Evolutionary conservation across 2,888 invertebrate genomes (phyloP), one percentile per base, ranked within the genome.

Genomic region (Perithous albicinctus): DNA sequence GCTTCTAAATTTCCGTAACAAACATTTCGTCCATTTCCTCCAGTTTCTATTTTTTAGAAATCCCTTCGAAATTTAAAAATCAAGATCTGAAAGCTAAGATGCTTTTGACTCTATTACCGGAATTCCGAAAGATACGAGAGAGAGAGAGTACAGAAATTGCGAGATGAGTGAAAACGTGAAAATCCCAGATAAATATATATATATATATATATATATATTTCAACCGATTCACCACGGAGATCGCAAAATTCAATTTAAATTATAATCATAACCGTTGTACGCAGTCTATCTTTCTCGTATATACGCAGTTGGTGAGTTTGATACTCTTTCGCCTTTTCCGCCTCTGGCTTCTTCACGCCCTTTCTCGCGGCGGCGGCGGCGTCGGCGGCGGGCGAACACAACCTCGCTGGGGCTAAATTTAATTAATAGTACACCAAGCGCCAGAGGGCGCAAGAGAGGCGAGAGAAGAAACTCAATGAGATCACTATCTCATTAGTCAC

Each of bases 401-500:
- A 73, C 72, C 32, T 59, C 54, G 77, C 32, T 12, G 59, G 41
- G 82, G 82, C 72, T 76, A 77, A 83, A 86, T 87, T 87, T 84
- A 88, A 86, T 86, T 87, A 87, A 87, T 87, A 80, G 83, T 77
- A 81, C 73, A 83, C 77, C 76, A 66, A 84, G 59, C 61, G 76
- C 72, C 73, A 76, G 75, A 51, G 74, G 72, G 69, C 26, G 20
- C 78, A 41, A 72, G 54, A 59, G 54, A 70, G 76, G 41, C 76
- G 80, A 72, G 75, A 83, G 80, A 78, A 86, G 86, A 84, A 85
- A 86, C 79, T 83, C 79, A 84, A 83, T 84, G 84, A 84, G 88
- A 88, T 87, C 82, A 77, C 85, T 87, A 87, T 88, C 88, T 87
- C 87, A 85, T 86, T 87, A 88, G 85, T 78, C 63, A 64, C 54